phyloP scores from a whole-genome alignment of 2,797 vertebrate genomes.

The Syncerus caffer region DNA sequence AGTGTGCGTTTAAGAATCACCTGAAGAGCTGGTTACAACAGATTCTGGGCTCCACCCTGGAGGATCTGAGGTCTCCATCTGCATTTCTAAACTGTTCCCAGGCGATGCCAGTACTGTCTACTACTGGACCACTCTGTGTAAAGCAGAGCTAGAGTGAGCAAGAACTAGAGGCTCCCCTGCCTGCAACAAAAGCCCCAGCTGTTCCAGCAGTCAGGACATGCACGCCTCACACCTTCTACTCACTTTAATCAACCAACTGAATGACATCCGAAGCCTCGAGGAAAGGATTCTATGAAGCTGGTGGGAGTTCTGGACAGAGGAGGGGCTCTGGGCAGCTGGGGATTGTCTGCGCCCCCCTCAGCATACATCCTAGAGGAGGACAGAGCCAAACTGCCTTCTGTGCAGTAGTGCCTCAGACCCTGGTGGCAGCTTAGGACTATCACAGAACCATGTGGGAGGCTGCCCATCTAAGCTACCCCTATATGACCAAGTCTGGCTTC shows the following conservation, averaged over 20 bases:
- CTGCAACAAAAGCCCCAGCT: background rate
- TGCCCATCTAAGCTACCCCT: background rate
- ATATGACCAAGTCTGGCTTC: background rate
- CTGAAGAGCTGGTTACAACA: background rate
- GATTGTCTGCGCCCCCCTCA: background rate
- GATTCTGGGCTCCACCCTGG: background rate
- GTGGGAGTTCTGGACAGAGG: background rate
- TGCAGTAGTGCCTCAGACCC: background rate
- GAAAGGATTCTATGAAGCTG: background rate
- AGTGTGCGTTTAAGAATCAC: background rate
- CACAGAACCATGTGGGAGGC: background rate
- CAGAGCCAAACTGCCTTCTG: conserved; percentile 1
- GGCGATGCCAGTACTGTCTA: background rate
- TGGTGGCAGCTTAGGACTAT: background rate
- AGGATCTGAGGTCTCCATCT: background rate
- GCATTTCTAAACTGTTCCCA: background rate
- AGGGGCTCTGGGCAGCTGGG: background rate
- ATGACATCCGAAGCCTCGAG: background rate
- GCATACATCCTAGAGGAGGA: background rate
- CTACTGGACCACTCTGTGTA: background rate
- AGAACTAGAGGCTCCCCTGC: background rate
- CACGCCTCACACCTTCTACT: background rate
- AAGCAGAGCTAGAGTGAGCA: background rate
- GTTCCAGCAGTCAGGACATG: background rate
- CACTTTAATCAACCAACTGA: background rate